Evolutionary conservation across 2,888 invertebrate genomes (phyloP), one percentile per base, ranked within the genome.

Genomic region (Stenchaetothrips biformis): DNA sequence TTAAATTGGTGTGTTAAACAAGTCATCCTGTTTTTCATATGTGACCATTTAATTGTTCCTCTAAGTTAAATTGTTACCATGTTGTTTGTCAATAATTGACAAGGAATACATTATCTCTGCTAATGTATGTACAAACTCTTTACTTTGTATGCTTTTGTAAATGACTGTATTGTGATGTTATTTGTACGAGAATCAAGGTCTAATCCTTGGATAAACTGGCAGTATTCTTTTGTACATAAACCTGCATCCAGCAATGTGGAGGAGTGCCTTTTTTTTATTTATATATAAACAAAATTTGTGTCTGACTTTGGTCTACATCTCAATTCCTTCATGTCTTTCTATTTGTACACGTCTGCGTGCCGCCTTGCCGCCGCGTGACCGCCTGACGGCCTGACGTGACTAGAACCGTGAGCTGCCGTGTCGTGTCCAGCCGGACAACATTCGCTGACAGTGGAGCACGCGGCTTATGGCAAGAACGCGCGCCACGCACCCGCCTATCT

Each of bases 31-130:
- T 74, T 74, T 37, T 74, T 74, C 67, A 25, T 74, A 25, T 74
- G 67, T 74, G 67, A 74, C 67, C 25, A 74, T 74, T 74, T 74
- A 74, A 74, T 74, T 74, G 67, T 74, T 74, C 67, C 67, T 74
- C 25, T 74, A 74, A 74, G 67, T 74, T 74, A 74, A 74, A 74
- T 74, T 25, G 67, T 74, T 74, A 74, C 67, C 67, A 74, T 74
- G 25, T 74, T 74, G 67, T 74, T 74, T 74, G 67, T 74, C 67
- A 74, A 37, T 37, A 37, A 21, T 25, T 74, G 67, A 74, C 67
- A 74, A 25, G 7, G 25, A 74, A 25, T 74, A 25, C 67, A 74
- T 74, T 74, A 25, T 9, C 67, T 74, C 7, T 25, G 67, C 67
- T 74, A 11, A 74, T 74, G 67, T 25, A 74, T 74, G 67, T 74